Conservation (phyloP, 2,888 invertebrate genomes). For the Cerastis rubricosa region DNA sequence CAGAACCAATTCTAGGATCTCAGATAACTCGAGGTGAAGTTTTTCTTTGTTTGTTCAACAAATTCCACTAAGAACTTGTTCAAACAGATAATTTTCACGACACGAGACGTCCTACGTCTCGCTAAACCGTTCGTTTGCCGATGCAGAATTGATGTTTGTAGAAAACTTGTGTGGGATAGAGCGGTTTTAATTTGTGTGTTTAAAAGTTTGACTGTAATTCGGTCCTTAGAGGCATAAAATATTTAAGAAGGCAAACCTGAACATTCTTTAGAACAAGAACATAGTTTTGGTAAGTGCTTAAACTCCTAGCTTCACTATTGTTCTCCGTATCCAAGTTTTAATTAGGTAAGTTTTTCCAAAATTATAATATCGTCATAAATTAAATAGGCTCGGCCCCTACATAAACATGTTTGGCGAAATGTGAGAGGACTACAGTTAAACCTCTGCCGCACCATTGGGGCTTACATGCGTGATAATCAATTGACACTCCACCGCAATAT, state of each 20-base stretch:
- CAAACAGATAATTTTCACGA: constrained; percentile 23
- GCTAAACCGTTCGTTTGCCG: not conserved
- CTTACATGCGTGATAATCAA: not conserved
- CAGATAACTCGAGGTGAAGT: constrained; percentile 11
- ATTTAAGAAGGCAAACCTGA: not conserved
- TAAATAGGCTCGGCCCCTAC: not conserved
- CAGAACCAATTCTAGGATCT: constrained; percentile 14
- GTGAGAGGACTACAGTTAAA: not conserved
- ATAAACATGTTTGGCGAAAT: not conserved
- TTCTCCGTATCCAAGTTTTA: not conserved
- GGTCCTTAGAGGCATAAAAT: not conserved
- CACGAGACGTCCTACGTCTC: constrained; percentile 1
- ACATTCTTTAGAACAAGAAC: not conserved
- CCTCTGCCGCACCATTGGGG: not conserved
- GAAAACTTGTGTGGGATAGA: not conserved
- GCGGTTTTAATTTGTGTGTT: not conserved
- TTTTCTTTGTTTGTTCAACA: constrained; percentile 40
- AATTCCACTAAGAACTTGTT: constrained; percentile 14
- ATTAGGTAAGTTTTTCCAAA: not conserved
- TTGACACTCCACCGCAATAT: not conserved
- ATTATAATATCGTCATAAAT: not conserved
- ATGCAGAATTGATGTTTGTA: constrained; percentile 30
- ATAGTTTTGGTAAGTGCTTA: not conserved
- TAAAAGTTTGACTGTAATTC: not conserved
- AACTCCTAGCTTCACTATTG: not conserved